Conservation (phyloP, 2,797 vertebrate genomes). For the Thunnus albacares region DNA sequence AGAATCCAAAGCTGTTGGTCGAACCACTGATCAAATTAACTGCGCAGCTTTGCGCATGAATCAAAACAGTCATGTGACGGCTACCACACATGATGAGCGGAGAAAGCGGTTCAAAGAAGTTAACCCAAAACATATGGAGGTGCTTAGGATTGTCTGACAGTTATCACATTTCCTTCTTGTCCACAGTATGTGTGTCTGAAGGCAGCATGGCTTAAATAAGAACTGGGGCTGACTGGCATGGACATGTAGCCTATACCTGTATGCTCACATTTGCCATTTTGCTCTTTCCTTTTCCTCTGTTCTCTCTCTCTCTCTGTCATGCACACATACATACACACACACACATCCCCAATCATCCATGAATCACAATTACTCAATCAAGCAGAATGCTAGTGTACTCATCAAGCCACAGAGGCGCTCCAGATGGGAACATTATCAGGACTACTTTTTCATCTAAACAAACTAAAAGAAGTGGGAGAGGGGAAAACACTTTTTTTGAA, state of each 20-base stretch:
- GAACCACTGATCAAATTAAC: constrained; percentile 57
- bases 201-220: constrained; percentile 16
- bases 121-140: constrained; percentile 55
- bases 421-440: constrained; percentile 38
- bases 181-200: not conserved
- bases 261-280: not conserved
- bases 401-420: constrained; percentile 18
- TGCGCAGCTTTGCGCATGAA: constrained; percentile 2
- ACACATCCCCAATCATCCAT: constrained; percentile 5
- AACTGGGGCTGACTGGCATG: constrained; percentile 18
- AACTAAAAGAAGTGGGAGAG: not conserved
- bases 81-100: constrained; percentile 44
- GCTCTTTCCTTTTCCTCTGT: not conserved
- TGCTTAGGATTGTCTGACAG: constrained; percentile 41
- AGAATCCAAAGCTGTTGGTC: constrained; percentile 18
- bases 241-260: constrained; percentile 13
- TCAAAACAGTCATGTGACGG: constrained; percentile 10
- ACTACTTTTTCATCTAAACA: constrained; percentile 32
- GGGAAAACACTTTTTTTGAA: not conserved
- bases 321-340: constrained; percentile 1
- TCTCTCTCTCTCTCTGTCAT: no score
- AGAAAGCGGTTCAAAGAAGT: constrained; percentile 19
- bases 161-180: constrained; percentile 26
- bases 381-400: constrained; percentile 23
- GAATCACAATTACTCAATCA: constrained; percentile 27